Evolutionary conservation across 2,888 invertebrate genomes (phyloP).

Genomic region (Leptarthrus brevirostris): DNA sequence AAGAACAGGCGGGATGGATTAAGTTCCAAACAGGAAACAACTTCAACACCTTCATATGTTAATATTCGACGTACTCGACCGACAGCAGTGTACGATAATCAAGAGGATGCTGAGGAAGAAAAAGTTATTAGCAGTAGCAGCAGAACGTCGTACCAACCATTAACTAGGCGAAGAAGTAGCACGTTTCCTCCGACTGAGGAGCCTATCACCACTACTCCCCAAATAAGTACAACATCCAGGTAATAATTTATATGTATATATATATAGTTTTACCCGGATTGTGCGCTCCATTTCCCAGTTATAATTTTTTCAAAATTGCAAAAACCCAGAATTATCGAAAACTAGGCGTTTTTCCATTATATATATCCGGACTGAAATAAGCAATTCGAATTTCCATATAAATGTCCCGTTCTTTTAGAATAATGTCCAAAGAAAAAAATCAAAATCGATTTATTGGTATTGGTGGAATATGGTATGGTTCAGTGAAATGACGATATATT

Average conservation of each 20-base stretch:
- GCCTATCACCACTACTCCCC: not conserved
- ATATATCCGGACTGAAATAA: too few relatives aligned
- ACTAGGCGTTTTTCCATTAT: too few relatives aligned
- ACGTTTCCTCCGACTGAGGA: conserved; percentile 10
- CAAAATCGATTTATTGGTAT: too few relatives aligned
- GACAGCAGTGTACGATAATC: conserved; percentile 56
- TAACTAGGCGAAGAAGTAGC: conserved; percentile 55
- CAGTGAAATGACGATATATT: too few relatives aligned
- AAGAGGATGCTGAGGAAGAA: conserved; percentile 53
- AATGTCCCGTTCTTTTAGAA: too few relatives aligned
- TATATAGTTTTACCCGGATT: too few relatives aligned
- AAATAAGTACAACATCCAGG: conserved; percentile 2
- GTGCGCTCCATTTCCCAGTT: too few relatives aligned
- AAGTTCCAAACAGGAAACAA: conserved; percentile 43
- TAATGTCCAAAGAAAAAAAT: too few relatives aligned
- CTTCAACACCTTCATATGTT: conserved; percentile 74
- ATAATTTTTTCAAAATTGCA: too few relatives aligned
- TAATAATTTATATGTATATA: conserved; percentile 31
- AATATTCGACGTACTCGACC: conserved; percentile 77
- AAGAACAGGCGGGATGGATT: conserved; percentile 49
- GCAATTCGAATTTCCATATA: too few relatives aligned
- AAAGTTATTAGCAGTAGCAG: not conserved
- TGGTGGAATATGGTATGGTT: too few relatives aligned
- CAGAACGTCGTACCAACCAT: conserved; percentile 59
- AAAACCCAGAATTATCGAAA: too few relatives aligned